Conservation (phyloP, 1,140 invertebrate species). For the Caligus rogercresseyi region DNA sequence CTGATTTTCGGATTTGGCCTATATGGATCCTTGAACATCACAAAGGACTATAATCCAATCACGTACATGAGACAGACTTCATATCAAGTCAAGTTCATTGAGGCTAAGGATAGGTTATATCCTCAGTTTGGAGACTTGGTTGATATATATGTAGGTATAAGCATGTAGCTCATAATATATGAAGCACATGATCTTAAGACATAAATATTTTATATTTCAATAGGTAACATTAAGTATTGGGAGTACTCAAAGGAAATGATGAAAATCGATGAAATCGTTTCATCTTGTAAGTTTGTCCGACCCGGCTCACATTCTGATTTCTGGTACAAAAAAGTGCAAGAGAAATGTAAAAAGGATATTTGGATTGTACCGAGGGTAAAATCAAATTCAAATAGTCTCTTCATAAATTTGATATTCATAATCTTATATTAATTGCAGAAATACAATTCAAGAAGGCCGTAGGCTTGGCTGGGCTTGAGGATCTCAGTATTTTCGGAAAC, state of each 20-base stretch:
- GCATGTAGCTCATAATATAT: background rate
- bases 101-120: constrained; percentile 33
- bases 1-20: constrained; percentile 20
- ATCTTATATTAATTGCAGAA: background rate
- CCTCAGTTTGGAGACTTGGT: constrained; percentile 32
- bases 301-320: background rate
- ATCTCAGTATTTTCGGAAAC: background rate
- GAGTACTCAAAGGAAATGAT: background rate
- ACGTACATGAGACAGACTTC: constrained; percentile 35
- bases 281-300: background rate
- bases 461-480: background rate
- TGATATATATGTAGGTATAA: constrained; percentile 32
- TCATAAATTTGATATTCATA: background rate
- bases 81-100: constrained; percentile 30
- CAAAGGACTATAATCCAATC: constrained; percentile 36
- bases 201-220: background rate
- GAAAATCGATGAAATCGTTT: background rate
- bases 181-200: background rate
- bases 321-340: background rate
- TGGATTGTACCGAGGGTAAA: background rate
- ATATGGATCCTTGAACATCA: constrained; percentile 31
- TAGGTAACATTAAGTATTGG: background rate
- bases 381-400: background rate
- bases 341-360: background rate
- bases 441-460: constrained; percentile 2